These are phyloP conservation scores for Orussus abietinus DNA, from an alignment of 1,140 invertebrate species.

Conservation along the genomic window DNA sequence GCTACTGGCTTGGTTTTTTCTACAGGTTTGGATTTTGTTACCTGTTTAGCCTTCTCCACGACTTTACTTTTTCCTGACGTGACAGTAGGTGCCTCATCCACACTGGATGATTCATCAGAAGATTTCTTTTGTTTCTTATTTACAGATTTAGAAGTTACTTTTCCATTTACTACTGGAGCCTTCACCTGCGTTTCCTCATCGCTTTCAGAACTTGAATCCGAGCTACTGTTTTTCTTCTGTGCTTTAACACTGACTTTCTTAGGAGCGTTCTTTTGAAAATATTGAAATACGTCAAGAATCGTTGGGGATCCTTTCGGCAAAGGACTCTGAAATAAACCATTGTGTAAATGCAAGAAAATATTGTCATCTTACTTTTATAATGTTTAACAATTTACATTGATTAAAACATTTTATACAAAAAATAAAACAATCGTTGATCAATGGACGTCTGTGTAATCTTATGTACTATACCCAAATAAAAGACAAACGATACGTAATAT, in stretches of 20 bases:
- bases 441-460: no score
- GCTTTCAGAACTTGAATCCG: slow-evolving; percentile 46
- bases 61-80: no score
- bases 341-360: no score
- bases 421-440: no score
- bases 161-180: slow-evolving; percentile 25
- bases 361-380: no score
- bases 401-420: no score
- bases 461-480: no score
- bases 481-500: no score
- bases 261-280: slow-evolving; percentile 50
- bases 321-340: slow-evolving; percentile 36
- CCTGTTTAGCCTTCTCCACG: slow-evolving; percentile 26
- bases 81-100: slow-evolving; percentile 27
- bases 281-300: slow-evolving; percentile 49
- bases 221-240: slow-evolving; percentile 38
- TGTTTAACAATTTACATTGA: no score
- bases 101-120: slow-evolving; percentile 27
- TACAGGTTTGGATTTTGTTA: slow-evolving; percentile 12
- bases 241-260: slow-evolving; percentile 47
- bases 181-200: slow-evolving; percentile 37
- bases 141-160: slow-evolving; percentile 10
- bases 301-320: slow-evolving; percentile 54
- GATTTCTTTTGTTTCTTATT: slow-evolving; percentile 18
- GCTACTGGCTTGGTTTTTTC: slow-evolving; percentile 20